Percentiles rank a stretch among this genome's conserved stretches.
phyloP scores from a whole-genome alignment of 2,888 invertebrate genomes.

The Thyatira batis region DNA sequence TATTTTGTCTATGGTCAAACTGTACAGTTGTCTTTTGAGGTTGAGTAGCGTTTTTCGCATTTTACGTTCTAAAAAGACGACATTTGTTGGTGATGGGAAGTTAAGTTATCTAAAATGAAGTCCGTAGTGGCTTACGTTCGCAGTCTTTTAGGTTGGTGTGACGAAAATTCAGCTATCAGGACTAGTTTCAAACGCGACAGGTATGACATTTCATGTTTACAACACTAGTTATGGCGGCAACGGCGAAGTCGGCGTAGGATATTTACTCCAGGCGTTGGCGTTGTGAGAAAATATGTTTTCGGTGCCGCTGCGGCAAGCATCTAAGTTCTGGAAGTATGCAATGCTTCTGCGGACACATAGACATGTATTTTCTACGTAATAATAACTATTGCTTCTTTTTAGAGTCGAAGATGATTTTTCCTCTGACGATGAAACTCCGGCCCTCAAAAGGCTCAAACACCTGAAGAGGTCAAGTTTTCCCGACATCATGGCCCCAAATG shows the following conservation, averaged over 20 bases:
- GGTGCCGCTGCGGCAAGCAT: conserved; percentile 62
- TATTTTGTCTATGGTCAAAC: conserved; percentile 24
- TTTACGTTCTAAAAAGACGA: conserved; percentile 22
- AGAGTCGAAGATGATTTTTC: conserved; percentile 69
- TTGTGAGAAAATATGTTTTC: conserved; percentile 51
- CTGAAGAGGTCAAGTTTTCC: conserved; percentile 63
- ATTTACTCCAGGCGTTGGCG: conserved; percentile 20
- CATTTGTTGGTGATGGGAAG: conserved; percentile 63
- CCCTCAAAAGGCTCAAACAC: conserved; percentile 64
- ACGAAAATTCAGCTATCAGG: conserved; percentile 52
- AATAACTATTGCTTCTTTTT: conserved; percentile 39
- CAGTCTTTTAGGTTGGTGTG: conserved; percentile 63
- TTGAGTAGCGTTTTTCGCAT: conserved; percentile 38
- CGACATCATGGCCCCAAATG: conserved; percentile 57
- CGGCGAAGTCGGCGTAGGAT: conserved; percentile 68
- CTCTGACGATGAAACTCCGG: conserved; percentile 68
- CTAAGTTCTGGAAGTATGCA: conserved; percentile 71
- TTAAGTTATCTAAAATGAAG: conserved; percentile 66
- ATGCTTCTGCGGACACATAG: conserved; percentile 1
- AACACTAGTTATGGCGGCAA: conserved; percentile 79
- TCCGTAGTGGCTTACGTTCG: conserved; percentile 71
- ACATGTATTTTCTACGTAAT: conserved; percentile 4
- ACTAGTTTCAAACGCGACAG: conserved; percentile 76
- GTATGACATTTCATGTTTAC: conserved; percentile 78
- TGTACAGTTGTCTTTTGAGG: conserved; percentile 44